A percentile compares a stretch with the other conserved stretches of the same genome.
These are phyloP conservation scores for Auanema freiburgensis DNA, from an alignment of 2,888 invertebrate species.

Conservation along the genomic window DNA sequence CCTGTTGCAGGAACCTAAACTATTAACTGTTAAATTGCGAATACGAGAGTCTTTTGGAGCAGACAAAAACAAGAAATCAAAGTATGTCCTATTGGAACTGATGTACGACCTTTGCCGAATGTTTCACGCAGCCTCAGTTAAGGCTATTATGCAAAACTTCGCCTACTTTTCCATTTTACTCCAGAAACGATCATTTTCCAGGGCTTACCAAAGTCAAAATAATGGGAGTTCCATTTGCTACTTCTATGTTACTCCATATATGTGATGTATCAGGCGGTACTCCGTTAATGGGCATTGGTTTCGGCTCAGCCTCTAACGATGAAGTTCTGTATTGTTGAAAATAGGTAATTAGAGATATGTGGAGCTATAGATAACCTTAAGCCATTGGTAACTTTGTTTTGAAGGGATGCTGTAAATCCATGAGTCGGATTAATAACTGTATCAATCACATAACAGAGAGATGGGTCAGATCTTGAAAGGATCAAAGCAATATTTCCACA, in stretches of 20 bases:
- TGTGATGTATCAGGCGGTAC: slow-evolving; percentile 16
- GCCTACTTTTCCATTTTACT: too few relatives aligned
- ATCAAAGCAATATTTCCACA: slow-evolving; percentile 13
- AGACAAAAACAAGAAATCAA: too few relatives aligned
- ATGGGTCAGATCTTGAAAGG: slow-evolving; percentile 13
- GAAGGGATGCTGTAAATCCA: slow-evolving; percentile 15
- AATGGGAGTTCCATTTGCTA: slow-evolving; percentile 15
- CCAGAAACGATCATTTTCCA: too few relatives aligned
- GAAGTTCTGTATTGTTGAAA: slow-evolving; percentile 9
- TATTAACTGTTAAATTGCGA: too few relatives aligned
- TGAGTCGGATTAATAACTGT: slow-evolving; percentile 14
- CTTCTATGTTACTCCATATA: slow-evolving; percentile 19
- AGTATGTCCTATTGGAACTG: too few relatives aligned
- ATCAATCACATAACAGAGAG: slow-evolving; percentile 15
- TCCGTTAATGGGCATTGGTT: slow-evolving; percentile 6
- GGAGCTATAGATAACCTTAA: slow-evolving; percentile 7
- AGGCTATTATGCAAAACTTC: too few relatives aligned
- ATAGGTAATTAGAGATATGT: too few relatives aligned
- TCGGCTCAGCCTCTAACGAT: slow-evolving; percentile 9
- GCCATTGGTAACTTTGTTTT: slow-evolving; percentile 15
- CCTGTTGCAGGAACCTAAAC: slow-evolving; percentile 17
- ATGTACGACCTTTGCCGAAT: too few relatives aligned
- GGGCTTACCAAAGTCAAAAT: slow-evolving; percentile 15
- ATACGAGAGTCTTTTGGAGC: too few relatives aligned
- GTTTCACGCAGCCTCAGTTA: too few relatives aligned